Percentiles rank a stretch among this genome's conserved stretches.
phyloP scores from a whole-genome alignment of 2,888 invertebrate genomes.

The Ophioninae sp. region DNA sequence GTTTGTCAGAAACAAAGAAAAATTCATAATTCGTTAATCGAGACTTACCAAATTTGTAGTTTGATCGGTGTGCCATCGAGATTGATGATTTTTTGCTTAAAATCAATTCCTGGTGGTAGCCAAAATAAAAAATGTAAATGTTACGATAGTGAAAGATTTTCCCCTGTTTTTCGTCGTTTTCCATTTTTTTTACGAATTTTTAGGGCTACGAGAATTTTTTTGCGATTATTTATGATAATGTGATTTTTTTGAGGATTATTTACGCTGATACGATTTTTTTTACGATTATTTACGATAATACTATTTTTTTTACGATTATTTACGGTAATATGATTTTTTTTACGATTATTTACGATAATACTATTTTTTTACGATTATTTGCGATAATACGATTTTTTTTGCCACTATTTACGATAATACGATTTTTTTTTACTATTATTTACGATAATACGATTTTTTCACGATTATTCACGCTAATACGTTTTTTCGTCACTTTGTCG shows the following conservation, averaged over 20 bases:
- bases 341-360: not conserved
- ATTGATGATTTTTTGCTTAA: slow-evolving; percentile 94
- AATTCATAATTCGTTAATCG: slow-evolving; percentile 2
- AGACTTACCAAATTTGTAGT: slow-evolving; percentile 86
- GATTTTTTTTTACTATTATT: not conserved
- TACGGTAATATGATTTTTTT: too few relatives aligned
- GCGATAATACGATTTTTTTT: too few relatives aligned
- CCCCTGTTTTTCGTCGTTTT: not conserved
- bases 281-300: not conserved
- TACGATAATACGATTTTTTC: too few relatives aligned
- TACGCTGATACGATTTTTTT: too few relatives aligned
- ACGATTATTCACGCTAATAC: not conserved
- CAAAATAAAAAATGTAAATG: slow-evolving; percentile 54
- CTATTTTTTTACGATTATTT: too few relatives aligned
- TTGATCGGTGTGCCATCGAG: slow-evolving; percentile 93
- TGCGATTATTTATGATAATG: not conserved
- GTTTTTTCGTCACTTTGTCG: too few relatives aligned
- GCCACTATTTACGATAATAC: too few relatives aligned
- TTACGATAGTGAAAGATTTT: slow-evolving; percentile 1
- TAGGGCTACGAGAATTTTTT: too few relatives aligned
- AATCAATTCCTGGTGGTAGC: slow-evolving; percentile 88
- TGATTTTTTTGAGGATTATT: not conserved
- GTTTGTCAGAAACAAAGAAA: slow-evolving; percentile 24
- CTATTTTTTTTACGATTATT: not conserved
- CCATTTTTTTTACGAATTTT: too few relatives aligned